A percentile compares a stretch with the other conserved stretches of the same genome.
phyloP scores from a whole-genome alignment of 2,888 invertebrate species.

The Pollenia amentaria region DNA sequence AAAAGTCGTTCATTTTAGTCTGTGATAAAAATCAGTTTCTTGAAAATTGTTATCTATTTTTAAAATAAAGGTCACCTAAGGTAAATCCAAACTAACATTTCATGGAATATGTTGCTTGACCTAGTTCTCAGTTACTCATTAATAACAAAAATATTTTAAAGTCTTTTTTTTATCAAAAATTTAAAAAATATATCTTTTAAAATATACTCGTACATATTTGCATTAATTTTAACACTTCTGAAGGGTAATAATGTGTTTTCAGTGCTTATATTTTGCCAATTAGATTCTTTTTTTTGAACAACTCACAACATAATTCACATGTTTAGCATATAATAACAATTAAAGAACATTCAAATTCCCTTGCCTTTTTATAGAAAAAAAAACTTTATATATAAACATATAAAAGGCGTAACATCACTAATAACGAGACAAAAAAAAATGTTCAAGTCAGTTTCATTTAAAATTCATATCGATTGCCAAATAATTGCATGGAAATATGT shows the following conservation, averaged over 20 bases:
- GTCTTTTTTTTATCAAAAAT: background rate
- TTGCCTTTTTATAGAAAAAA: background rate
- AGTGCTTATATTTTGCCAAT: background rate
- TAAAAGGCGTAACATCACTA: slow-evolving; percentile 55
- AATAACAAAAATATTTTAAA: background rate
- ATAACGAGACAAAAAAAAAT: slow-evolving; percentile 13
- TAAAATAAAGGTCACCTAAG: background rate
- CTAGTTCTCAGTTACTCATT: slow-evolving; percentile 1
- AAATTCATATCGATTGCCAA: slow-evolving; percentile 60
- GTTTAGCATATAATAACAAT: slow-evolving; percentile 29
- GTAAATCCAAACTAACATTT: background rate
- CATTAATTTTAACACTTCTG: slow-evolving; percentile 8
- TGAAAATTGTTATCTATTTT: too few relatives aligned
- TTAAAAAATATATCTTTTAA: background rate
- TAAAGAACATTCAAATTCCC: slow-evolving; percentile 8
- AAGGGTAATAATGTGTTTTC: slow-evolving; percentile 2
- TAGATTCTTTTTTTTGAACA: background rate
- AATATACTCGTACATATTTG: background rate
- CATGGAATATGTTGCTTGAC: slow-evolving; percentile 8
- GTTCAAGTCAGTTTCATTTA: slow-evolving; percentile 32
- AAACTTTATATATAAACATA: slow-evolving; percentile 25
- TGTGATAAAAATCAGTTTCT: too few relatives aligned
- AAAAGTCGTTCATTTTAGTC: too few relatives aligned
- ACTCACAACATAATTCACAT: slow-evolving; percentile 21
- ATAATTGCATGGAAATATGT: slow-evolving; percentile 47